Evolutionary conservation across 2,797 vertebrate species (phyloP).

Genomic region (Aotus griseimembra): DNA sequence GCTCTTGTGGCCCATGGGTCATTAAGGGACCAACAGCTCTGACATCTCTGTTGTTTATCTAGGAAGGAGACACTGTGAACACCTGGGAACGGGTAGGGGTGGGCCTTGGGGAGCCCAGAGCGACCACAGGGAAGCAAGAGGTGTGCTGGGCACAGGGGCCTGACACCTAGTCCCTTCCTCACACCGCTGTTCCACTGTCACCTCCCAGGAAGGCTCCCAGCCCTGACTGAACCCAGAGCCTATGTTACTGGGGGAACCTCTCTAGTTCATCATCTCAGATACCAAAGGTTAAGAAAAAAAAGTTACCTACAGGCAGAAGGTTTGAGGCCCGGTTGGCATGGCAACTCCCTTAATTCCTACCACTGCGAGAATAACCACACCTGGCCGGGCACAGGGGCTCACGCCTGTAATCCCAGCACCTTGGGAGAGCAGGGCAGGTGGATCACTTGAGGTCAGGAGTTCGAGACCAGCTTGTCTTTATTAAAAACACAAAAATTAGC

Average conservation of each 20-base stretch:
- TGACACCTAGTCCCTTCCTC: neutral
- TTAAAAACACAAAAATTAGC: no score
- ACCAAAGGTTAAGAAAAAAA: neutral
- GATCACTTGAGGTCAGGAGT: no score
- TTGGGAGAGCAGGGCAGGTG: no score
- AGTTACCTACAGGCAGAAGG: neutral
- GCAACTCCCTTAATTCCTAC: neutral
- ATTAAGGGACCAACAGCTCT: neutral
- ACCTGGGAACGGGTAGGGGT: no score
- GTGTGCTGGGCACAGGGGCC: neutral
- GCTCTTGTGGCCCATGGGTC: neutral
- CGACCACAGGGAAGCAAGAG: neutral
- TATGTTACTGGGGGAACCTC: neutral
- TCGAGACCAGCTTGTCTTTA: no score
- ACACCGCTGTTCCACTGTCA: accelerated
- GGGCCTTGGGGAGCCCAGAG: neutral
- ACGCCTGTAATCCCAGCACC: no score
- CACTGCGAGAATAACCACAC: no score
- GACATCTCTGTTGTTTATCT: neutral
- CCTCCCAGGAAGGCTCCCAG: neutral
- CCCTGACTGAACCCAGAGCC: neutral
- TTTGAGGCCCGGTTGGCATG: neutral
- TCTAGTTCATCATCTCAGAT: neutral
- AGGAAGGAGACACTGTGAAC: neutral
- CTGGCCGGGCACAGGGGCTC: no score